Percentiles rank a stretch among this genome's conserved stretches.
phyloP scores from a whole-genome alignment of 2,113 vertebrate genomes.

The Jacana jacana region DNA sequence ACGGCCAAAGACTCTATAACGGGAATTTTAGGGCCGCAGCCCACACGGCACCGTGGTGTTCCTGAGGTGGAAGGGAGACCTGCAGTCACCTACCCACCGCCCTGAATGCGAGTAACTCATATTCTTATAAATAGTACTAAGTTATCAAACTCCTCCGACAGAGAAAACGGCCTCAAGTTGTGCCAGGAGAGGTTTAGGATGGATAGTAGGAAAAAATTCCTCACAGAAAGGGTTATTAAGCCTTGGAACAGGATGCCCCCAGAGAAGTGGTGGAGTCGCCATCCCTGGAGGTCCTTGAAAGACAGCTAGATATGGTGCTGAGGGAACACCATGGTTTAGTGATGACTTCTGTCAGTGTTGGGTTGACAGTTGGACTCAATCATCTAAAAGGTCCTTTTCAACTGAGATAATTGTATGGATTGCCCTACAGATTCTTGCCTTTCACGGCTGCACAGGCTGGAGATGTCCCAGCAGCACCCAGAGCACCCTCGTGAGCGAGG shows the following conservation, averaged over 20 bases:
- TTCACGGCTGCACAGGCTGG: rapidly evolving
- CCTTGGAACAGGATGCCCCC: background rate
- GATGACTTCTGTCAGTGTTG: background rate
- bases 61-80: background rate
- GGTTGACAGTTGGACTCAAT: background rate
- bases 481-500: rapidly evolving
- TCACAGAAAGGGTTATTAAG: background rate
- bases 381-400: background rate
- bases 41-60: rapidly evolving
- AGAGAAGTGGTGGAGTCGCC: background rate
- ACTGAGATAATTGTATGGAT: background rate
- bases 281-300: background rate
- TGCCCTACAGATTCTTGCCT: background rate
- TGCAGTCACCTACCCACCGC: rapidly evolving
- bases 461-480: rapidly evolving
- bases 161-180: background rate
- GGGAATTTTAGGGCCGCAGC: rapidly evolving
- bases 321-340: background rate
- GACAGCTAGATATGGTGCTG: background rate
- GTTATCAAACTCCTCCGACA: background rate
- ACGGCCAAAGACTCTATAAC: rapidly evolving
- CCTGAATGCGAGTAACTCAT: too few species aligned
- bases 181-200: background rate
- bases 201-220: background rate
- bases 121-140: background rate